A percentile compares a stretch with the other conserved stretches of the same genome.
Evolutionary conservation across 1,140 invertebrate species (phyloP).

Genomic region (Ooceraea biroi): DNA sequence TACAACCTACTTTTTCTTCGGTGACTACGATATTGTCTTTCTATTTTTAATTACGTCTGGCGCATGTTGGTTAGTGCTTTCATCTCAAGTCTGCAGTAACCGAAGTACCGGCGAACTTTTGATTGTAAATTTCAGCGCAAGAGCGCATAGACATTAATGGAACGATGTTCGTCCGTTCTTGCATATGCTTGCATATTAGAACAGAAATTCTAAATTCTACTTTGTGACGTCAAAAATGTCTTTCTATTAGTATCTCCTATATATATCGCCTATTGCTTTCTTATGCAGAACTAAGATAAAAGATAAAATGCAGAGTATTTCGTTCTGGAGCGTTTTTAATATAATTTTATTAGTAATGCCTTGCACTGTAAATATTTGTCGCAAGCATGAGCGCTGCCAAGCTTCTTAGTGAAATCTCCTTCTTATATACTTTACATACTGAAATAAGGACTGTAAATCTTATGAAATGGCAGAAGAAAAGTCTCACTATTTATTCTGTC

Average conservation of each 20-base stretch:
- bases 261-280: not conserved
- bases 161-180: conserved; percentile 19
- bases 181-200: not conserved
- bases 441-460: not conserved
- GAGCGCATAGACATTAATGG: conserved; percentile 17
- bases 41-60: conserved; percentile 24
- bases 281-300: not conserved
- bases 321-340: not conserved
- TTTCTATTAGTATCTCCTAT: not conserved
- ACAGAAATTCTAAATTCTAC: conserved; percentile 1
- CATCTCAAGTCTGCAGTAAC: not conserved
- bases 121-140: conserved; percentile 11
- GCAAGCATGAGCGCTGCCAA: not conserved
- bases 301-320: not conserved
- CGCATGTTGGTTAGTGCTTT: not conserved
- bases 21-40: not conserved
- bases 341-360: not conserved
- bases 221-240: not conserved
- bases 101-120: conserved; percentile 15
- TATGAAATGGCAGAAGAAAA: not conserved
- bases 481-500: not conserved
- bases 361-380: not conserved
- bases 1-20: not conserved
- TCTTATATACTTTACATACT: conserved; percentile 4
- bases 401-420: not conserved